Evolutionary conservation across 2,888 invertebrate species (phyloP).

Genomic region (Dioctria rufipes): DNA sequence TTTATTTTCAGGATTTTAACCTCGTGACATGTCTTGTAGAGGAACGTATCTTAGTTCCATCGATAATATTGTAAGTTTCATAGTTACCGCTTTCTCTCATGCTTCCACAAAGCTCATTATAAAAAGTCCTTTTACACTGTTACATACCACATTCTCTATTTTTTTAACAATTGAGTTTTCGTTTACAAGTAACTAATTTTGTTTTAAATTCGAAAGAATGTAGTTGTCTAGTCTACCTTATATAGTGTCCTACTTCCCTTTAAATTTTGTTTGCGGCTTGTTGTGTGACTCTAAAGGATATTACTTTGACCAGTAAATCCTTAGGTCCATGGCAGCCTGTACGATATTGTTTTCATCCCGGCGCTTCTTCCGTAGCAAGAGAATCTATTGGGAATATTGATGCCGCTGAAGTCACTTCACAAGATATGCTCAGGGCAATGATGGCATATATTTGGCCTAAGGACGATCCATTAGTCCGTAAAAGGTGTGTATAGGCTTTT

Average conservation of each 20-base stretch:
- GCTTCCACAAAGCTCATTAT: too few species aligned
- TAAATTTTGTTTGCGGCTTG: slow-evolving; percentile 65
- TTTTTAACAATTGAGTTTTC: background rate
- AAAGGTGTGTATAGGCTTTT: slow-evolving; percentile 62
- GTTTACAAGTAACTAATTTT: background rate
- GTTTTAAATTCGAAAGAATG: background rate
- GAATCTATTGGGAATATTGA: slow-evolving; percentile 77
- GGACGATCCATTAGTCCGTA: slow-evolving; percentile 73
- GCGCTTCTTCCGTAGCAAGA: slow-evolving; percentile 75
- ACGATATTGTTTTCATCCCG: slow-evolving; percentile 94
- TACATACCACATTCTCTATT: background rate
- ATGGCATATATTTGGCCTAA: slow-evolving; percentile 96
- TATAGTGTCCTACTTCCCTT: slow-evolving; percentile 15
- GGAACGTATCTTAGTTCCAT: too few species aligned
- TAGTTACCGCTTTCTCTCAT: too few species aligned
- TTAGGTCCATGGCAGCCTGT: slow-evolving; percentile 69
- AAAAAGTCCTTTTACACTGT: background rate
- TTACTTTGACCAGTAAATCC: slow-evolving; percentile 53
- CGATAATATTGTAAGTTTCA: slow-evolving; percentile 9
- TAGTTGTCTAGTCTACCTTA: background rate
- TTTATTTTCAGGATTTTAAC: slow-evolving; percentile 16
- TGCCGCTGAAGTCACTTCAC: slow-evolving; percentile 77
- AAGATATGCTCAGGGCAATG: slow-evolving; percentile 91
- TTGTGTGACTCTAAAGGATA: slow-evolving; percentile 66
- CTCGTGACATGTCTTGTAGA: background rate